Percentiles rank a stretch among this genome's conserved stretches.
Evolutionary conservation across 2,888 invertebrate genomes (phyloP).

Genomic region (Thecocarcelia acutangulata): DNA sequence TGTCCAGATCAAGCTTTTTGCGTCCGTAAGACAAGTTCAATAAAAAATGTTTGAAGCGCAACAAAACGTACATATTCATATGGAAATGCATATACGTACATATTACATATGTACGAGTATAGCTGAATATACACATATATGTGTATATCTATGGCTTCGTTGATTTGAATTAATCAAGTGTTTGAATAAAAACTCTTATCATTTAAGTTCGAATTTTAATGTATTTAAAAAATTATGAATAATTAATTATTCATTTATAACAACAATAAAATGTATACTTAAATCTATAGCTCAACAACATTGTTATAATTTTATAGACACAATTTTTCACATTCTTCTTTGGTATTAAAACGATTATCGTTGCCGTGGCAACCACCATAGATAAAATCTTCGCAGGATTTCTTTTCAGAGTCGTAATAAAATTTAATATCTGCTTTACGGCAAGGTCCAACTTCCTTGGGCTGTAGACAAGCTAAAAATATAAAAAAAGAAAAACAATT

Average conservation of each 20-base stretch:
- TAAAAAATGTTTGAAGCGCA: no score
- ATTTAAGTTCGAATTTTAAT: background rate
- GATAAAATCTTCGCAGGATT: slow-evolving; percentile 72
- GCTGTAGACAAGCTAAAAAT: slow-evolving; percentile 70
- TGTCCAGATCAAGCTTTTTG: no score
- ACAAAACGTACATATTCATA: no score
- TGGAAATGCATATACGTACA: no score
- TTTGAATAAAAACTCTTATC: no score
- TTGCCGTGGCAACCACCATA: slow-evolving; percentile 75
- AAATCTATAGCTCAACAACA: background rate
- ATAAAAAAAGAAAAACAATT: background rate
- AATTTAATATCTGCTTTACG: slow-evolving; percentile 67
- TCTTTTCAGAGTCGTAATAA: slow-evolving; percentile 70
- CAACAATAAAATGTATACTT: background rate
- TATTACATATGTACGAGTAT: no score
- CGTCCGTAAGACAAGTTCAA: no score
- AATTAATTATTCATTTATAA: slow-evolving; percentile 15
- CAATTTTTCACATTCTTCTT: slow-evolving; percentile 71
- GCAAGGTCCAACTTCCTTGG: slow-evolving; percentile 72
- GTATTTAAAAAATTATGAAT: background rate
- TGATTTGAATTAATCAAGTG: no score
- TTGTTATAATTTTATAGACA: slow-evolving; percentile 65
- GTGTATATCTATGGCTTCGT: no score
- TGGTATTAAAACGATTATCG: slow-evolving; percentile 71
- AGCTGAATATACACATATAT: no score